Percentiles rank a stretch among this genome's conserved stretches.
Evolutionary conservation across 2,113 vertebrate species (phyloP).

Genomic region (Phyllostomus discolor): DNA sequence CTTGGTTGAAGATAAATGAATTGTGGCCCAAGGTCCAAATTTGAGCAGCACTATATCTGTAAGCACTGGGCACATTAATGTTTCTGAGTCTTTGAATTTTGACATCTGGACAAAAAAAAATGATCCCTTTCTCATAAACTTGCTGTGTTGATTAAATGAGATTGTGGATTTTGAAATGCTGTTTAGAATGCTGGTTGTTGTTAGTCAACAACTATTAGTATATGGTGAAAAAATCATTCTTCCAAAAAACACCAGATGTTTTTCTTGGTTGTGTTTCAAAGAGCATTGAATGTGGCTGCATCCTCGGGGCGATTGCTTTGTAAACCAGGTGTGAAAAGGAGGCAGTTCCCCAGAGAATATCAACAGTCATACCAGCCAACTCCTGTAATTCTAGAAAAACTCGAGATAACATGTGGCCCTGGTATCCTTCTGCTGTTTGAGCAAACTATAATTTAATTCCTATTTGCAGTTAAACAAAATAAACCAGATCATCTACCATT

Average conservation of each 20-base stretch:
- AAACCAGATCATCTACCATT: neutral
- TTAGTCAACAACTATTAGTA: neutral
- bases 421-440: constrained; percentile 20
- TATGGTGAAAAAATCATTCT: constrained; percentile 28
- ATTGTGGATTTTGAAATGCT: constrained; percentile 40
- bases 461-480: constrained; percentile 51
- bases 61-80: neutral
- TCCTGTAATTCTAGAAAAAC: neutral
- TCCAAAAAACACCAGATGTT: constrained; percentile 43
- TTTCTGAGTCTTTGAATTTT: constrained; percentile 46
- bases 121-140: constrained; percentile 14
- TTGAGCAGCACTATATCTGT: neutral
- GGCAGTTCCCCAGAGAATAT: neutral
- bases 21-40: neutral
- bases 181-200: constrained; percentile 8
- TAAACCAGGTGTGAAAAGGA: constrained; percentile 42
- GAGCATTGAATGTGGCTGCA: neutral
- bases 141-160: constrained; percentile 13
- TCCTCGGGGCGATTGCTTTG: constrained; percentile 16
- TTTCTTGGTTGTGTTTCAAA: constrained; percentile 51
- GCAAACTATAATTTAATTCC: constrained; percentile 28
- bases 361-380: neutral
- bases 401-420: neutral
- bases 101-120: neutral
- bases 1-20: neutral